Base-by-base conservation (phyloP, 2,888 invertebrate genomes). In the Coelinius sp. region DNA sequence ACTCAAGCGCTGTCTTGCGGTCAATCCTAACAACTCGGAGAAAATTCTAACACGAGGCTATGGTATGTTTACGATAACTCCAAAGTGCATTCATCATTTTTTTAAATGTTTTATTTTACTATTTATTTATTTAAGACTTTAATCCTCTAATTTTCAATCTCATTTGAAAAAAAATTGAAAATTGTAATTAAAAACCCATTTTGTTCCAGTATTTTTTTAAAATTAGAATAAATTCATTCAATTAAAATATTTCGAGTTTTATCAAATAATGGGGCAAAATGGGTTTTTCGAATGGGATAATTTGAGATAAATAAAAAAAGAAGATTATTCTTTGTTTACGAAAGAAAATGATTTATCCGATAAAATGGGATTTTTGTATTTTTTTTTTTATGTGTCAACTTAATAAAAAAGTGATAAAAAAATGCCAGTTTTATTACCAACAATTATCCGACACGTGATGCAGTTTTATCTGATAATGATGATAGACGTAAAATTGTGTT, bases 1-100 rank as follows among this genome's bases (percentile, higher is more conserved):
- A 82, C 74, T 68, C 62, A 38, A 71, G 80, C 84, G 85, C 80
- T 82, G 72, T 81, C 71, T 65, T 14, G 76, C 78, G 85, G 70
- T 76, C 71, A 67, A 14, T 12, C 20, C 8, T n/a, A n/a, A n/a
- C 6, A n/a, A 46, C 38, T 22, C 24, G 20, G 17, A 25, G 73
- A 25, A 73, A 71, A 76, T 2, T 46, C 17, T 14, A 14, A 35
- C 71, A 71, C 71, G 41, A 67, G 71, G 67, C 41, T 69, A 76
- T 63, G 14, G n/a, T 31, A 22, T 12, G 17, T 77, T 75, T 56
- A 52, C 1, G 22, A 24, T 77, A 74, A 73, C 76, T 71, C 53
- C 49, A 0, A 17, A 20, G 7, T 22, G 14, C 22, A 53, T 14
- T 38, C 4, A 22, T 24, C 10, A 12, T 12, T 24, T 20, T 20